A percentile compares a stretch with the other conserved stretches of the same genome.
Evolutionary conservation across 2,797 vertebrate genomes (phyloP).

Genomic region (Alosa sapidissima): DNA sequence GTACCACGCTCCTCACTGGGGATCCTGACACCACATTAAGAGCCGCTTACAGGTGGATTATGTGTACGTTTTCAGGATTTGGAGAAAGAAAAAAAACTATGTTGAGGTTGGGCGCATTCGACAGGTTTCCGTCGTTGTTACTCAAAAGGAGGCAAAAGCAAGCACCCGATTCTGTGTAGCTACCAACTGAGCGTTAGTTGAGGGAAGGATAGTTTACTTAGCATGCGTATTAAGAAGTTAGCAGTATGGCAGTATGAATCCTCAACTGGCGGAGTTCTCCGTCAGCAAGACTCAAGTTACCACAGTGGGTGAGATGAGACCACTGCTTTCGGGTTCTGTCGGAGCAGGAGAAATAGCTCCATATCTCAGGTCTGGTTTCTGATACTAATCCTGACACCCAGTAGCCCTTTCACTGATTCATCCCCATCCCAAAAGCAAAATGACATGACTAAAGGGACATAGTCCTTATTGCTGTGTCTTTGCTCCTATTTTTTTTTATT

Average conservation of each 20-base stretch:
- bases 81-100: constrained; percentile 16
- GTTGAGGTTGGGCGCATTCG: constrained; percentile 1
- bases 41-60: constrained; percentile 73
- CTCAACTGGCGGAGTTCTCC: constrained; percentile 56
- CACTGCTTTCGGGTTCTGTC: constrained; percentile 54
- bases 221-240: constrained; percentile 50
- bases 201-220: constrained; percentile 40
- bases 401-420: constrained; percentile 3
- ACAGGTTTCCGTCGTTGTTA: constrained; percentile 28
- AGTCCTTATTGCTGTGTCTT: background rate
- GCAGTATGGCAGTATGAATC: constrained; percentile 58
- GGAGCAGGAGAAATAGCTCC: constrained; percentile 57
- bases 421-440: background rate
- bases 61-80: constrained; percentile 67
- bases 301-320: constrained; percentile 64
- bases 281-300: constrained; percentile 63
- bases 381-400: constrained; percentile 15
- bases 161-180: constrained; percentile 48
- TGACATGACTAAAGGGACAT: background rate
- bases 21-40: constrained; percentile 70
- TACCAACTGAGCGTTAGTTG: constrained; percentile 59
- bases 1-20: constrained; percentile 57
- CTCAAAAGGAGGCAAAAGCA: constrained; percentile 42
- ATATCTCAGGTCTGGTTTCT: constrained; percentile 36
- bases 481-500: background rate